These are phyloP conservation scores for Dryobates pubescens DNA, from an alignment of 2,797 vertebrate genomes.

Conservation along the genomic window DNA sequence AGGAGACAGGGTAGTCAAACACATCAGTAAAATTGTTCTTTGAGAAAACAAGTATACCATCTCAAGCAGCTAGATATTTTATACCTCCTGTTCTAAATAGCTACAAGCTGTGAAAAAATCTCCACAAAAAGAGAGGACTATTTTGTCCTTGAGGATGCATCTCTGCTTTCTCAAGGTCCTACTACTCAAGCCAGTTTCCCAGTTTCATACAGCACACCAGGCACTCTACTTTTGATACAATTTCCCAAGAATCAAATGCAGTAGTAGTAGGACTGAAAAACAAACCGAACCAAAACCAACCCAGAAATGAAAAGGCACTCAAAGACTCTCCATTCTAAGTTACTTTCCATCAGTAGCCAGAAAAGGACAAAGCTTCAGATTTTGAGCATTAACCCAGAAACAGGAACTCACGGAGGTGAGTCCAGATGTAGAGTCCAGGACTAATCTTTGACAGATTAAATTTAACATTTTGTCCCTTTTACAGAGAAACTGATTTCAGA, in stretches of 20 bases:
- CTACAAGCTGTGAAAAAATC: neutral
- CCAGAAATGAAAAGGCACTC: neutral
- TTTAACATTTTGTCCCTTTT: neutral
- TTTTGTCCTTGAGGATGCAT: neutral
- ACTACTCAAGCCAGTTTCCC: neutral
- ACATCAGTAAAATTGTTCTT: neutral
- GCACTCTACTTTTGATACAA: neutral
- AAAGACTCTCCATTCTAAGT: neutral
- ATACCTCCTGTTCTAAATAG: neutral
- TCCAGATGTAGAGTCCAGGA: neutral
- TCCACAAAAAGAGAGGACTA: neutral
- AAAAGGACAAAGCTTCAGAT: neutral
- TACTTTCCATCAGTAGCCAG: neutral
- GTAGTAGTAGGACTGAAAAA: neutral
- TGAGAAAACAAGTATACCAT: neutral
- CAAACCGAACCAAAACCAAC: neutral
- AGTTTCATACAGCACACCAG: neutral
- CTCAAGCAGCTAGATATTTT: rapidly evolving
- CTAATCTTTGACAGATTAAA: neutral
- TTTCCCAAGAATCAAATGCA: neutral
- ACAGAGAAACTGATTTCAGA: neutral
- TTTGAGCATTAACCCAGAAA: neutral
- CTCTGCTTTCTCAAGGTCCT: neutral
- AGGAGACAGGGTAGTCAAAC: neutral
- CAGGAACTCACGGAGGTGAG: rapidly evolving